phyloP scores from a whole-genome alignment of 1,140 invertebrate species.

The Habropoda laboriosa region DNA sequence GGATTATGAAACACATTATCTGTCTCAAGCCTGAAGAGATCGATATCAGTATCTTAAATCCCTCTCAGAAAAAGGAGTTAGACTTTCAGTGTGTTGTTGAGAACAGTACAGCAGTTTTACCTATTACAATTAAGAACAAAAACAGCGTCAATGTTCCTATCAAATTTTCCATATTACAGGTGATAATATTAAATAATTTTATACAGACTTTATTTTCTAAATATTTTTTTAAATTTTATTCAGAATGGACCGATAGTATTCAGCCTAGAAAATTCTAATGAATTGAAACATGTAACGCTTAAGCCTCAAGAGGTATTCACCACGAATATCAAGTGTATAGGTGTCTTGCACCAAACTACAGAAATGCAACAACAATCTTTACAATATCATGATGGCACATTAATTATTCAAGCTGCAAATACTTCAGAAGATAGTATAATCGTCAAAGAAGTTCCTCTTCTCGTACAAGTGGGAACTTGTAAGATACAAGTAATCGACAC shows the following conservation, averaged over 20 bases:
- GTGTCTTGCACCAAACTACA: constrained; percentile 4
- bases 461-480: constrained; percentile 66
- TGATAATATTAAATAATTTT: constrained; percentile 35
- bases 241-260: constrained; percentile 59
- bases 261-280: constrained; percentile 57
- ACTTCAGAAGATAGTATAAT: constrained; percentile 55
- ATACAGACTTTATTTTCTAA: background rate
- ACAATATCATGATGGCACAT: constrained; percentile 37
- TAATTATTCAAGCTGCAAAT: constrained; percentile 63
- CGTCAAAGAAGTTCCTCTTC: constrained; percentile 70
- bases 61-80: constrained; percentile 61
- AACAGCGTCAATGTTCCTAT: constrained; percentile 73
- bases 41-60: constrained; percentile 63
- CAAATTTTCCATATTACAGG: constrained; percentile 69
- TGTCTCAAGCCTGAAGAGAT: constrained; percentile 76
- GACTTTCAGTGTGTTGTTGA: constrained; percentile 70
- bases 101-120: constrained; percentile 56
- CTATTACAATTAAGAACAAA: constrained; percentile 74
- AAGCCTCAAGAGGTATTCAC: constrained; percentile 44
- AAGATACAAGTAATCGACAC: constrained; percentile 73
- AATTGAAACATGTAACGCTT: constrained; percentile 12
- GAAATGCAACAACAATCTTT: constrained; percentile 18
- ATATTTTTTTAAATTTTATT: constrained; percentile 2
- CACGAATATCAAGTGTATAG: constrained; percentile 43
- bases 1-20: constrained; percentile 74